Conservation (phyloP, 2,113 vertebrate genomes). For the Ageneiosus marmoratus region DNA sequence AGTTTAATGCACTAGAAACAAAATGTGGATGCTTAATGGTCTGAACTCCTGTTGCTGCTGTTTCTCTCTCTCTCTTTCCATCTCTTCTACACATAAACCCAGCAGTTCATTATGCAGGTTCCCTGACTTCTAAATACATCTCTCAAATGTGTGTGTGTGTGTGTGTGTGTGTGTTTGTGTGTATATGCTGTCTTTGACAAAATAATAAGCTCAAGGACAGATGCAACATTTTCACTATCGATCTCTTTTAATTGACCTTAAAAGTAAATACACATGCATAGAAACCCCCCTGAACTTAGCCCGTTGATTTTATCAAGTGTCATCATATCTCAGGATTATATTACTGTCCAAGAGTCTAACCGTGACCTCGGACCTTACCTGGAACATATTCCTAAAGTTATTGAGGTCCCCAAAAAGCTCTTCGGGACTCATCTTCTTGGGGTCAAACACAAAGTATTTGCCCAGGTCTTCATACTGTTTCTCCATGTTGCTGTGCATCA, state of each 20-base stretch:
- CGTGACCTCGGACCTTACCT: slow-evolving; percentile 68
- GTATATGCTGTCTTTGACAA: neutral
- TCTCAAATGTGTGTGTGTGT: neutral
- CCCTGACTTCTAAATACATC: neutral
- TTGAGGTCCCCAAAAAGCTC: slow-evolving; percentile 83
- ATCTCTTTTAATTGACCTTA: neutral
- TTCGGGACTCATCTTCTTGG: slow-evolving; percentile 76
- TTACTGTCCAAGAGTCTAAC: neutral
- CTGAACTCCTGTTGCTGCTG: slow-evolving; percentile 20
- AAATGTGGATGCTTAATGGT: slow-evolving; percentile 17
- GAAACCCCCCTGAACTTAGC: neutral
- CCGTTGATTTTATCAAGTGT: neutral
- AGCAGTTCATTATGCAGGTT: slow-evolving; percentile 20
- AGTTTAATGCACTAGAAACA: slow-evolving; percentile 20
- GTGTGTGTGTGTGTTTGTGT: neutral
- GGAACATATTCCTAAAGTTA: slow-evolving; percentile 85
- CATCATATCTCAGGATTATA: neutral
- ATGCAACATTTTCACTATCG: neutral
- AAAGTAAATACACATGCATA: neutral
- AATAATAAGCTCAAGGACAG: neutral
- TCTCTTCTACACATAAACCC: neutral
- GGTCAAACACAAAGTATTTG: slow-evolving; percentile 79
- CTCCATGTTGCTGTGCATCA: slow-evolving; percentile 84
- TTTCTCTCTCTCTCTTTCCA: neutral
- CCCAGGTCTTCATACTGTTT: slow-evolving; percentile 77